A percentile compares a stretch with the other conserved stretches of the same genome.
Conservation (phyloP, 2,888 invertebrate genomes). For the Eupithecia subfuscata region DNA sequence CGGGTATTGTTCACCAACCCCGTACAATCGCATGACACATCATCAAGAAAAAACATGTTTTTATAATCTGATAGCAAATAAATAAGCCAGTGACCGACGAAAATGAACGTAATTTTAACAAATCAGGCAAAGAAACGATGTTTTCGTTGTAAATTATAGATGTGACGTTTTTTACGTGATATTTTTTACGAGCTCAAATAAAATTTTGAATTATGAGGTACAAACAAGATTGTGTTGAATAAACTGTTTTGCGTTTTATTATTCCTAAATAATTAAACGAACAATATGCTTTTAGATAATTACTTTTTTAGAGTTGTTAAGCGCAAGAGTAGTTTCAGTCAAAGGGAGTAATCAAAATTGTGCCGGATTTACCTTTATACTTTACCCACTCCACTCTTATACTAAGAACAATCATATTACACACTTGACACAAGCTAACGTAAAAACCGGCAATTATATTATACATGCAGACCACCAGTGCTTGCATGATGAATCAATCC, state of each 20-base stretch:
- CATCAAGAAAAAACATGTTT: conserved; percentile 39
- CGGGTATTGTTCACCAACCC: conserved; percentile 32
- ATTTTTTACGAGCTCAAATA: conserved; percentile 24
- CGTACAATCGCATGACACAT: conserved; percentile 44
- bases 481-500: too few species aligned
- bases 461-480: too few species aligned
- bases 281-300: not conserved
- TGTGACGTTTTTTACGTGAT: conserved; percentile 15
- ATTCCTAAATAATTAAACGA: not conserved
- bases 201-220: conserved; percentile 22
- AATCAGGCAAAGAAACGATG: conserved; percentile 40
- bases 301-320: not conserved
- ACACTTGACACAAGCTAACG: too few species aligned
- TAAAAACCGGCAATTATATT: too few species aligned
- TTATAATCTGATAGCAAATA: conserved; percentile 42
- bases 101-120: conserved; percentile 37
- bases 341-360: too few species aligned
- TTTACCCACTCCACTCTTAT: too few species aligned
- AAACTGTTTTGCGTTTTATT: conserved; percentile 4
- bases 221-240: conserved; percentile 9
- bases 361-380: not conserved
- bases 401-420: too few species aligned
- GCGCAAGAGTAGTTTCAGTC: not conserved
- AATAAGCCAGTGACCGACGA: conserved; percentile 40
- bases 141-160: conserved; percentile 26